Evolutionary conservation across 2,888 invertebrate species (phyloP).

Genomic region (Carterocephalus palaemon): DNA sequence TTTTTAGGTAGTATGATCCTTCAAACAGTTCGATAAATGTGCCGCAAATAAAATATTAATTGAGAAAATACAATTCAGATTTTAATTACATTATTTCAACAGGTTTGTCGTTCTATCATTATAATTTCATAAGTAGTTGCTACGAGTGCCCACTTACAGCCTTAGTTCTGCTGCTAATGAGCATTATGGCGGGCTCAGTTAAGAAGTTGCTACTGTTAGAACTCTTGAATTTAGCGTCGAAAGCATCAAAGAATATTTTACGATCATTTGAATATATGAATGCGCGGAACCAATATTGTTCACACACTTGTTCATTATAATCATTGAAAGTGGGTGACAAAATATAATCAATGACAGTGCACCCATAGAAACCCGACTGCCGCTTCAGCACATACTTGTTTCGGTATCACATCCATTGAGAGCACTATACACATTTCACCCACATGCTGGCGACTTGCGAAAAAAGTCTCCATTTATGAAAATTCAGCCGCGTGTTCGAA

Average conservation of each 20-base stretch:
- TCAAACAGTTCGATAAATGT: too few species aligned
- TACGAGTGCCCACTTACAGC: background rate
- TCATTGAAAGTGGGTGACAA: slow-evolving; percentile 60
- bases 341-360: slow-evolving; percentile 57
- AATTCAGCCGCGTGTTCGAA: slow-evolving; percentile 20
- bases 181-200: background rate
- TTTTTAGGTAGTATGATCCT: too few species aligned
- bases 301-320: slow-evolving; percentile 50
- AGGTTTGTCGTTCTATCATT: slow-evolving; percentile 1
- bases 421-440: slow-evolving; percentile 51
- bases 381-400: slow-evolving; percentile 50
- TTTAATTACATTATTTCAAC: too few species aligned
- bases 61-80: too few species aligned
- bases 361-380: slow-evolving; percentile 59
- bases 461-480: slow-evolving; percentile 19
- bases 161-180: slow-evolving; percentile 3
- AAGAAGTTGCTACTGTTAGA: slow-evolving; percentile 4
- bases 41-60: too few species aligned
- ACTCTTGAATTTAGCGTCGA: slow-evolving; percentile 33
- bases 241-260: slow-evolving; percentile 46
- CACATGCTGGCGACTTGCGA: slow-evolving; percentile 12
- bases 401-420: slow-evolving; percentile 52
- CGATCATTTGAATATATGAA: slow-evolving; percentile 32
- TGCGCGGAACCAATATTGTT: slow-evolving; percentile 28
- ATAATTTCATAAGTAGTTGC: slow-evolving; percentile 2